Conservation (phyloP, 2,113 vertebrate species). For the Nestor notabilis region DNA sequence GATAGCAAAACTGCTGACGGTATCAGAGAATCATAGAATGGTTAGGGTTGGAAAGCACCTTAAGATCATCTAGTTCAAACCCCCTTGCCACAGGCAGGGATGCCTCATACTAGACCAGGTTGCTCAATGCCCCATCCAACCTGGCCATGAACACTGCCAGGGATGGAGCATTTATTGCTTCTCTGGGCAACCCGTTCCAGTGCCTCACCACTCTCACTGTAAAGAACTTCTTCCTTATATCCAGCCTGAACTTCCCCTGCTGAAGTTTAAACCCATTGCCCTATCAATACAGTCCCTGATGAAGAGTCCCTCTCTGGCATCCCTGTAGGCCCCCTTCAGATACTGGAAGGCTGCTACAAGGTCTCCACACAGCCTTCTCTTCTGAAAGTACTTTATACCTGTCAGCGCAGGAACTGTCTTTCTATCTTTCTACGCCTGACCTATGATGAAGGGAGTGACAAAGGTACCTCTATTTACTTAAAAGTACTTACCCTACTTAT, state of each 20-base stretch:
- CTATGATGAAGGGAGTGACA: background rate
- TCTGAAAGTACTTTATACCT: background rate
- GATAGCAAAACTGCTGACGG: background rate
- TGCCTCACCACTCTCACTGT: background rate
- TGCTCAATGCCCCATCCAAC: background rate
- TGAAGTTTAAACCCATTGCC: background rate
- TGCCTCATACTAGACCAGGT: background rate
- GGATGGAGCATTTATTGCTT: background rate
- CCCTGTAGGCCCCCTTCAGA: background rate
- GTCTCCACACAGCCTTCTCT: background rate
- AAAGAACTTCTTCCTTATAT: background rate
- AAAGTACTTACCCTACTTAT: background rate
- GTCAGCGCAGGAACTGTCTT: background rate
- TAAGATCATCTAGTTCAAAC: background rate
- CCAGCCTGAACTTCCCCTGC: background rate
- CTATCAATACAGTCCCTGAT: background rate
- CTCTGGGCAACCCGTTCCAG: background rate
- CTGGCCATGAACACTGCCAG: background rate
- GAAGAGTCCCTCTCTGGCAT: background rate
- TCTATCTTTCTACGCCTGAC: background rate
- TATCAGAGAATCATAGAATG: background rate
- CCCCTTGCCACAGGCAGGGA: background rate
- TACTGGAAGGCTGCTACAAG: background rate
- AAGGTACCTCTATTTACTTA: background rate
- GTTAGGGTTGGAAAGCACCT: background rate